Evolutionary conservation across 1,140 invertebrate genomes (phyloP), one percentile per base, ranked within the genome.

Genomic region (Drosophila asahinai): DNA sequence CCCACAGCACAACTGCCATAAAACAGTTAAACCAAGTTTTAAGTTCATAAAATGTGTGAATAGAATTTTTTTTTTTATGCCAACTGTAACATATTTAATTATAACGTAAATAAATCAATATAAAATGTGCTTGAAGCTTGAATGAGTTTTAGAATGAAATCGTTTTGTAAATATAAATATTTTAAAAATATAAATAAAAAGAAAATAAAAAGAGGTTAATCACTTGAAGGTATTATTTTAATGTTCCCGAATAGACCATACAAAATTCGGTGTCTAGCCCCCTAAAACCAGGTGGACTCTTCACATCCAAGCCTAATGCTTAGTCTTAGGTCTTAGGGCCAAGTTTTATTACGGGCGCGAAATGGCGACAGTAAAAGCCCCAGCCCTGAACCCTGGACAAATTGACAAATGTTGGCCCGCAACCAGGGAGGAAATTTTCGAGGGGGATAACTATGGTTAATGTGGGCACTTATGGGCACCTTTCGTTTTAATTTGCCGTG

Each of bases 351-450:
- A 66, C 78, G 59, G 64, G 45, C 61, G 42, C 58, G 30, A 71
- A 70, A 86, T 74, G 49, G 61, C 78, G 64, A 52, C 74, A 51
- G 57, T 86, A 86, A 86, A 84, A 70, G 59, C 42, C 36, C 42
- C 36, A 55, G 25, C 64, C 70, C 60, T 71, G 74, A 63, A 55
- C 74, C 64, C 59, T 9, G 49, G 40, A 65, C 66, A 86, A 87
- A 83, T 83, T 86, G 83, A 83, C 84, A 86, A 86, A 86, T 86
- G 65, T 59, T 63, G 58, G n/a, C 22, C 45, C 47, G 40, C 36
- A 42, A 51, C 36, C 38, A 36, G 11, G 33, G 22, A 27, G 49
- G 40, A 40, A 15, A 12, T 6, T 48, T 19, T 48, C 45, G 2
- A n/a, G 76, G 36, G 49, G 12, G 15, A 36, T 36, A 48, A 73